These are phyloP conservation scores for Drosophila leonis DNA, from an alignment of 2,888 invertebrate species.

Conservation along the genomic window DNA sequence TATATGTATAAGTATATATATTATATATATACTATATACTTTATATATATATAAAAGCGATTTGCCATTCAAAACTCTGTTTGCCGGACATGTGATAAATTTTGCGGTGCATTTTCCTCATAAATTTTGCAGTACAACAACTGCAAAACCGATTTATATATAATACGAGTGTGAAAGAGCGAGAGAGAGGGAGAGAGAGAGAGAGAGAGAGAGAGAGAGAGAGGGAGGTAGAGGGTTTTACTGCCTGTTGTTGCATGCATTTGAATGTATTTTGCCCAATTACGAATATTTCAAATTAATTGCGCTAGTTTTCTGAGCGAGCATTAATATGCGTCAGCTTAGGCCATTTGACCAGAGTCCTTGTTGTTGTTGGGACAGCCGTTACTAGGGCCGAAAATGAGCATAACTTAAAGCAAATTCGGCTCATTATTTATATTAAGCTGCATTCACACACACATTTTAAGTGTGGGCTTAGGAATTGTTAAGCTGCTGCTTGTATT, in stretches of 20 bases:
- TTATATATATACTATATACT: neutral
- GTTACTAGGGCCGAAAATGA: conserved; percentile 5
- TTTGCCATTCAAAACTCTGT: conserved; percentile 48
- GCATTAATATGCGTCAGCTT: conserved; percentile 55
- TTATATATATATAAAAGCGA: conserved; percentile 23
- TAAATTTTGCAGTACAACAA: conserved; percentile 60
- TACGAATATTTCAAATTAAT: conserved; percentile 59
- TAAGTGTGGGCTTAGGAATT: neutral
- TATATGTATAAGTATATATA: neutral
- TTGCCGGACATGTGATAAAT: conserved; percentile 70
- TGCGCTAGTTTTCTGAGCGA: conserved; percentile 56
- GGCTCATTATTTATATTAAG: neutral
- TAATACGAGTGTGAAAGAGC: conserved; percentile 29
- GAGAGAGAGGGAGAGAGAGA: neutral
- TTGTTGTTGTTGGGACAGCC: conserved; percentile 15
- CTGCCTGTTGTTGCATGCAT: conserved; percentile 26
- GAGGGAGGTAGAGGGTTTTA: neutral
- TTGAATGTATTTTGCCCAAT: conserved; percentile 45
- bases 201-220: neutral
- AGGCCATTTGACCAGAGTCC: conserved; percentile 15
- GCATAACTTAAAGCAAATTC: conserved; percentile 6
- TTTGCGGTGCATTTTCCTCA: conserved; percentile 69
- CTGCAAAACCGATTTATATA: conserved; percentile 61
- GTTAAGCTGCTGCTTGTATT: neutral
- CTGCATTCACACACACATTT: neutral